phyloP scores from a whole-genome alignment of 2,888 invertebrate species.

The Incurvaria masculella region DNA sequence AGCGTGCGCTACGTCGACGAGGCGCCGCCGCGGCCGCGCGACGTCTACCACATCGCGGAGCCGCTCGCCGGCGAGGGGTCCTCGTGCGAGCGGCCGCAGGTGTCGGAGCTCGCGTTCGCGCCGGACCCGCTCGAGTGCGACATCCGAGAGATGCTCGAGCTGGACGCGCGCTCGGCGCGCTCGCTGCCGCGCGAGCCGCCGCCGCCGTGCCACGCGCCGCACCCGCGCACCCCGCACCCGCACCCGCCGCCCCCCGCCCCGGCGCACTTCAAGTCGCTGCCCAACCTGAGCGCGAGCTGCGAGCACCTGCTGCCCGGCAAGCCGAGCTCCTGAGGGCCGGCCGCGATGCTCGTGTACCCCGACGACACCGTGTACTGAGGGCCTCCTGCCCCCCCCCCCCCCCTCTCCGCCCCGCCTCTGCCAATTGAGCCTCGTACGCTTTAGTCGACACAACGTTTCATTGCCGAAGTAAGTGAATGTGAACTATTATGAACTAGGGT shows the following conservation, averaged over 20 bases:
- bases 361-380: conserved; percentile 44
- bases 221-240: conserved; percentile 5
- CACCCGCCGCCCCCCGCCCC: conserved; percentile 18
- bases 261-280: conserved; percentile 60
- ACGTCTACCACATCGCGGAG: conserved; percentile 45
- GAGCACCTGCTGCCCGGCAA: conserved; percentile 56
- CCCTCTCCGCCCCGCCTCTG: conserved; percentile 8
- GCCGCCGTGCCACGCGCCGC: conserved; percentile 10
- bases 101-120: conserved; percentile 26
- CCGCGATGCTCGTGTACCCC: conserved; percentile 28
- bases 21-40: not conserved
- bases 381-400: conserved; percentile 15
- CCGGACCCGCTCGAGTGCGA: conserved; percentile 47
- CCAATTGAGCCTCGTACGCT: not conserved
- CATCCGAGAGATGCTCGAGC: conserved; percentile 44
- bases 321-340: conserved; percentile 19
- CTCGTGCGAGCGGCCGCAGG: conserved; percentile 21
- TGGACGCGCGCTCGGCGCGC: conserved; percentile 32
- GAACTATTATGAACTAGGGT: no score
- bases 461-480: no score
- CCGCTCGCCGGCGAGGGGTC: conserved; percentile 43
- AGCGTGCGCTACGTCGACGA: conserved; percentile 17
- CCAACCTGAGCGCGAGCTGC: conserved; percentile 68
- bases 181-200: conserved; percentile 15
- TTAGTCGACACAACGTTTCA: no score